These are phyloP conservation scores for Polyodon spathula DNA, from an alignment of 2,113 vertebrate genomes.

Conservation along the genomic window DNA sequence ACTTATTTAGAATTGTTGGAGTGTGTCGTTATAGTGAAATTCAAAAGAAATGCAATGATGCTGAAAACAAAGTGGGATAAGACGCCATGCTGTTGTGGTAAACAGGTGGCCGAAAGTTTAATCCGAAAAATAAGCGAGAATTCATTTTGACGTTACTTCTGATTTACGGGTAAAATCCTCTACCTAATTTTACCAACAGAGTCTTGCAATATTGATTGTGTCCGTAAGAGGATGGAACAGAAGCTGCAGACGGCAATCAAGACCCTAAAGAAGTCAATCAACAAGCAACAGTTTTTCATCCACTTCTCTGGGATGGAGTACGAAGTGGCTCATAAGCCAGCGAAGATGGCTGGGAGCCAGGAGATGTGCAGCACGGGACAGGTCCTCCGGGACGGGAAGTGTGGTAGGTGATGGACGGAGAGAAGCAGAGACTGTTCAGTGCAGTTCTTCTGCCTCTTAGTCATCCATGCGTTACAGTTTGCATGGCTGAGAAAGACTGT, in stretches of 20 bases:
- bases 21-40: too few species aligned
- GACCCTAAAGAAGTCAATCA: conserved; percentile 83
- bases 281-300: conserved; percentile 88
- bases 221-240: conserved; percentile 76
- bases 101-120: too few species aligned
- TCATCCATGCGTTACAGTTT: too few species aligned
- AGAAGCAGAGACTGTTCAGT: too few species aligned
- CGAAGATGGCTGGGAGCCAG: conserved; percentile 53
- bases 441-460: too few species aligned
- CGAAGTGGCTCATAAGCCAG: conserved; percentile 78
- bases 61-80: too few species aligned
- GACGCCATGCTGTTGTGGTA: too few species aligned
- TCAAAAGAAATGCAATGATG: too few species aligned
- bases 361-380: conserved; percentile 75
- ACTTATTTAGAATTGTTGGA: too few species aligned
- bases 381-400: conserved; percentile 70
- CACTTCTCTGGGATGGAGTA: conserved; percentile 87
- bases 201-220: conserved; percentile 73
- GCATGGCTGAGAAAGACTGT: too few species aligned
- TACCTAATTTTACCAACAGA: conserved; percentile 53
- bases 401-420: conserved; percentile 60
- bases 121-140: too few species aligned
- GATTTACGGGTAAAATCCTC: too few species aligned
- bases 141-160: accelerated
- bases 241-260: conserved; percentile 81